Conservation (phyloP, 2,113 vertebrate species). For the Bungarus multicinctus region DNA sequence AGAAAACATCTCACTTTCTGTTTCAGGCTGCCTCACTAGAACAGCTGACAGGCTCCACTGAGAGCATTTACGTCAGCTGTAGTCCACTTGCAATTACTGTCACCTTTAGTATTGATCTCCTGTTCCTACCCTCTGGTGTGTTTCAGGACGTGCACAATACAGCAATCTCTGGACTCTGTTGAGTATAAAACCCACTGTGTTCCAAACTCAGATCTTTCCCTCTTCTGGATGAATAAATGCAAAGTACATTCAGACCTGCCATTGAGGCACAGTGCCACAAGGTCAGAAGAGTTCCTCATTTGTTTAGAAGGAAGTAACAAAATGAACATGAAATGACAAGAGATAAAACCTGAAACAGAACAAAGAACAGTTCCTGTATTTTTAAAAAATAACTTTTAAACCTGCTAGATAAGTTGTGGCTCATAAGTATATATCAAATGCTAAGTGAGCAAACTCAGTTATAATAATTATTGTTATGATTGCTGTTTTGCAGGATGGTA, state of each 20-base stretch:
- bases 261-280: neutral
- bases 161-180: too few species aligned
- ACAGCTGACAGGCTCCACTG: conserved; percentile 45
- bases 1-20: conserved; percentile 42
- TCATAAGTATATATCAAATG: neutral
- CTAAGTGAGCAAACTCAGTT: neutral
- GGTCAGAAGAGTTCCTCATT: neutral
- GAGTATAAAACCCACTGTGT: conserved; percentile 8
- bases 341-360: neutral
- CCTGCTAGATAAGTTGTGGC: neutral
- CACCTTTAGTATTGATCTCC: neutral
- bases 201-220: accelerated
- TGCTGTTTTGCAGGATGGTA: neutral
- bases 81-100: conserved; percentile 24
- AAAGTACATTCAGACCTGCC: neutral
- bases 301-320: conserved; percentile 6
- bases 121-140: neutral
- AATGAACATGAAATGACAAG: neutral
- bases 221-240: neutral
- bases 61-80: conserved; percentile 28
- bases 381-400: neutral
- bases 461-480: neutral
- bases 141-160: neutral
- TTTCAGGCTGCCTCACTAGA: conserved; percentile 24
- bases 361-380: neutral